Conservation (phyloP, 2,797 vertebrate species). For the Agapornis canus region DNA sequence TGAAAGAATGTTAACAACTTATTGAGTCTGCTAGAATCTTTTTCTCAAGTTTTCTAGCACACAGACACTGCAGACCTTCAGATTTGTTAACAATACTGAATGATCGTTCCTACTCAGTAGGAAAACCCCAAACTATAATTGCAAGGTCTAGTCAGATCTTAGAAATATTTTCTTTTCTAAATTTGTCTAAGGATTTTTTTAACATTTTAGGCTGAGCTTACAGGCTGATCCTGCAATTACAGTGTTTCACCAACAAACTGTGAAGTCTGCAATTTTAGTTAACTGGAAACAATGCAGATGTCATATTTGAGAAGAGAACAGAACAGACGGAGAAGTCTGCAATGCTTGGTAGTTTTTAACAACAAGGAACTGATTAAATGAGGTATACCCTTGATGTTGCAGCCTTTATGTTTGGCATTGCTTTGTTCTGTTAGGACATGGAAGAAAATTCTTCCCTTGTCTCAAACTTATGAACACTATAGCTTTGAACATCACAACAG, state of each 20-base stretch:
- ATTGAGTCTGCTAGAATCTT: not conserved
- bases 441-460: not conserved
- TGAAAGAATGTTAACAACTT: not conserved
- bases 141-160: not conserved
- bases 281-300: not conserved
- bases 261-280: not conserved
- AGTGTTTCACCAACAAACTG: not conserved
- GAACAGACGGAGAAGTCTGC: not conserved
- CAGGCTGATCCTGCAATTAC: not conserved
- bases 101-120: not conserved
- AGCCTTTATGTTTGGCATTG: accelerated
- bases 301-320: not conserved
- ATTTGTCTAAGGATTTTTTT: not conserved
- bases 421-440: not conserved
- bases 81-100: not conserved
- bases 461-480: not conserved
- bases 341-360: not conserved
- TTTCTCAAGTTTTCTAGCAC: not conserved
- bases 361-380: not conserved
- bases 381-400: not conserved
- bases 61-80: not conserved
- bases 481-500: not conserved
- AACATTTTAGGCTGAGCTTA: not conserved
- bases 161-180: not conserved
- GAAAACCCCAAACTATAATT: not conserved